Evolutionary conservation across 2,888 invertebrate genomes (phyloP), one percentile per base, ranked within the genome.

Genomic region (Brachypalpus laphriformis): DNA sequence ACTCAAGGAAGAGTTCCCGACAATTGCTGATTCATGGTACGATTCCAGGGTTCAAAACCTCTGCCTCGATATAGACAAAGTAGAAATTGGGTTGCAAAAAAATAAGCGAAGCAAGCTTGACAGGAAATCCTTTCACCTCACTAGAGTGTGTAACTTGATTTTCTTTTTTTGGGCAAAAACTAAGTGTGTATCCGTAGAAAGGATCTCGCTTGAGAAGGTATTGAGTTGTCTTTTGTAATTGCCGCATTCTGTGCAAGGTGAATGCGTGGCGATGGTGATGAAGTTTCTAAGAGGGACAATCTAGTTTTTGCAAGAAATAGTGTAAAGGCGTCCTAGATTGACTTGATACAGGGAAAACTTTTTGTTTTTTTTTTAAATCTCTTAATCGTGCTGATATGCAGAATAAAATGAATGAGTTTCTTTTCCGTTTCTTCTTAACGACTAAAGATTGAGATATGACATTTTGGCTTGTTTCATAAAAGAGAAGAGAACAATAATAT

Each of bases 11-110:
- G 22, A 22, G 34, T 14, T 31, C 5, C 22, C 16, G 34, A 34
- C 45, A 22, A 45, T 57, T 59, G 71, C 47, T 71, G 42, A 47
- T 57, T 71, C 68, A 14, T 57, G 57, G 8, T 28, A 47, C n/a
- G 14, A 61, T 25, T 49, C 37, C 11, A 3, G 18, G 28, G 57
- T 57, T 71, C 31, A 57, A 47, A 11, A 47, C 16, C 18, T 37
- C 9, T 9, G 5, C 14, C 16, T 42, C 40, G 14, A 28, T n/a
- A 37, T 0, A 9, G n/a, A 25, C 14, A 22, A 11, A 34, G 0
- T 14, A 14, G 11, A 8, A 16, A 54, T 11, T 14, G 22, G 51
- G 42, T 22, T 54, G 40, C 5, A n/a, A n/a, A 28, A 56, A 18
- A 34, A 22, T 6, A 61, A 11, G 16, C 22, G 40, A 8, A 25